Evolutionary conservation across 2,888 invertebrate species (phyloP), one percentile per base, ranked within the genome.

Genomic region (Leptopterna dolabrata): DNA sequence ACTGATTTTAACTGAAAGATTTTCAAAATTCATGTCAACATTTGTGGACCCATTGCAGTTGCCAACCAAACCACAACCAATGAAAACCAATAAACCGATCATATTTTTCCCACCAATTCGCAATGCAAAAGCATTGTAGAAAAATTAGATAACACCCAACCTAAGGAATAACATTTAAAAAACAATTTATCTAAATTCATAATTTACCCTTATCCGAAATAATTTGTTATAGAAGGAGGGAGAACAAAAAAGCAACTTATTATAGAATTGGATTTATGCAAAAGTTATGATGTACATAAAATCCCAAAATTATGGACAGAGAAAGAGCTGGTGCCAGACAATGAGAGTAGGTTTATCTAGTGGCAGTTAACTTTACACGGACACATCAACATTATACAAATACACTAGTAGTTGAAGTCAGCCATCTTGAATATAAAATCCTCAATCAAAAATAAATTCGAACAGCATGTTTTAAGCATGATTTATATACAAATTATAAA

Each of bases 391-490:
- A 30, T 30, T 73, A 73, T 41, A 19, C 41, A 73, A 30, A 19
- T 73, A 73, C n/a, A 73, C 73, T 36, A 36, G 30, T 73, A 41
- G 73, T 73, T 36, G 16, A 2, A 73, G n/a, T 73, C 73, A 7
- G 73, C 36, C 73, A 73, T 73, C 73, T 36, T 73, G 29, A 6
- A 41, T 36, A 73, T 41, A 36, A 73, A 73, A 73, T 36, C 19
- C n/a, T 36, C 36, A 73, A 41, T 73, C 36, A 73, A 73, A 73
- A 73, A 73, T 73, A 73, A 36, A 73, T 73, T 73, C 73, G n/a
- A 19, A 78, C 45, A 78, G 43, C 27, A 45, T 19, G 27, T 45
- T 43, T 45, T 29, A 45, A 78, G 3, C 45, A 45, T 78, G 27
- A 19, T 45, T 19, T 78, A 78, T 78, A 27, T 45, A 78, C 78